phyloP scores from a whole-genome alignment of 1,140 invertebrate genomes.

The Tetranychus cinnabarinus region DNA sequence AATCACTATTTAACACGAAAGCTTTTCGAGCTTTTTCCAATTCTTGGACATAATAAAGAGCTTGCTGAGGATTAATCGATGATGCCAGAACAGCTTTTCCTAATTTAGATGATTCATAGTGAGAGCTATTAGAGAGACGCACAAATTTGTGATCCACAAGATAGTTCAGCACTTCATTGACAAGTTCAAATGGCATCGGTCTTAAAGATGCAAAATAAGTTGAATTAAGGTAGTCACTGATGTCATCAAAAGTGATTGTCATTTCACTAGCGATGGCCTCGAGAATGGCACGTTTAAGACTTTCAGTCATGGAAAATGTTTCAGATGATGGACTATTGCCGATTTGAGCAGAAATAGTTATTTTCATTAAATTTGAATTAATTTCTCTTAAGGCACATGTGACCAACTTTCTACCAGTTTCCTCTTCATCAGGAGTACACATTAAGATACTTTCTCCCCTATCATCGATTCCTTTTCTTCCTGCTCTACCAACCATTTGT shows the following conservation, averaged over 20 bases:
- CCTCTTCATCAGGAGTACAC: conserved; percentile 47
- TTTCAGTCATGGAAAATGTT: neutral
- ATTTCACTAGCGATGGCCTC: conserved; percentile 68
- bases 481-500: conserved; percentile 92
- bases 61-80: conserved; percentile 73
- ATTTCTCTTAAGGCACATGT: conserved; percentile 27
- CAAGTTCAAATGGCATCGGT: too few relatives aligned
- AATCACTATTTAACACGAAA: conserved; percentile 76
- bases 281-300: conserved; percentile 33
- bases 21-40: conserved; percentile 65
- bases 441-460: conserved; percentile 65
- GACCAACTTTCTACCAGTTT: conserved; percentile 40
- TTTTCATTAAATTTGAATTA: conserved; percentile 44
- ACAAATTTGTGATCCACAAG: too few relatives aligned
- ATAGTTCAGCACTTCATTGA: too few relatives aligned
- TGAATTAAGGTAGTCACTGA: too few relatives aligned
- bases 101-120: conserved; percentile 52
- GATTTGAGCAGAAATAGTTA: neutral
- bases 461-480: conserved; percentile 64
- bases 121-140: neutral
- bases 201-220: too few relatives aligned
- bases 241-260: conserved; percentile 38
- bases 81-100: conserved; percentile 77
- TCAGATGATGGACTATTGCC: neutral
- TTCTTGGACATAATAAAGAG: conserved; percentile 61